Evolutionary conservation across 2,797 vertebrate species (phyloP).

Genomic region (Artibeus lituratus): DNA sequence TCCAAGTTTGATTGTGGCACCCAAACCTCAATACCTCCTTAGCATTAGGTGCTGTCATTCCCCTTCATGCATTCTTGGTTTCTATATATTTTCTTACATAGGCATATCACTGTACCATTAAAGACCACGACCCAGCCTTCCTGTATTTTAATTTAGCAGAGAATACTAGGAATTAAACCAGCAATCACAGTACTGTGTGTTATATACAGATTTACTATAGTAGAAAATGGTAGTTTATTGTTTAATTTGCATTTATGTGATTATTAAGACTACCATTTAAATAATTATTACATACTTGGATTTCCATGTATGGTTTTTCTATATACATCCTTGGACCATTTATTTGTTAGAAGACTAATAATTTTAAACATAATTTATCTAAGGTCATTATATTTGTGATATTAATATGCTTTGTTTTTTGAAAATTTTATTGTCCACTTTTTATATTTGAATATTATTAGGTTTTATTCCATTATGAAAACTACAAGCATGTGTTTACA

Average conservation of each 20-base stretch:
- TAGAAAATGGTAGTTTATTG: neutral
- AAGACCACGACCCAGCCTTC: neutral
- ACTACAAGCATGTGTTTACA: neutral
- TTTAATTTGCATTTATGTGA: neutral
- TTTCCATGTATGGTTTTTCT: neutral
- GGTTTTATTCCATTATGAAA: neutral
- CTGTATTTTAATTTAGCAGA: neutral
- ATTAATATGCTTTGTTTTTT: neutral
- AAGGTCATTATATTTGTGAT: neutral
- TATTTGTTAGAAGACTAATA: neutral
- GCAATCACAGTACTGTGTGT: neutral
- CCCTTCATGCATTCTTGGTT: neutral
- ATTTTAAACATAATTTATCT: neutral
- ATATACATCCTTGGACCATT: neutral
- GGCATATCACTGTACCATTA: neutral
- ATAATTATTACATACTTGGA: neutral
- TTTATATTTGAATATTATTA: neutral
- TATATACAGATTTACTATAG: neutral
- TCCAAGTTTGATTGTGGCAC: neutral
- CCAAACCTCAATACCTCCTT: neutral
- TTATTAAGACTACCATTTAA: neutral
- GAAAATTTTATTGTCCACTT: neutral
- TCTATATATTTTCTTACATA: neutral
- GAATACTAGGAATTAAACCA: neutral
- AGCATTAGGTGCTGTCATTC: neutral